phyloP scores from a whole-genome alignment of 1,140 invertebrate genomes.

The Trachymyrmex cornetzi region DNA sequence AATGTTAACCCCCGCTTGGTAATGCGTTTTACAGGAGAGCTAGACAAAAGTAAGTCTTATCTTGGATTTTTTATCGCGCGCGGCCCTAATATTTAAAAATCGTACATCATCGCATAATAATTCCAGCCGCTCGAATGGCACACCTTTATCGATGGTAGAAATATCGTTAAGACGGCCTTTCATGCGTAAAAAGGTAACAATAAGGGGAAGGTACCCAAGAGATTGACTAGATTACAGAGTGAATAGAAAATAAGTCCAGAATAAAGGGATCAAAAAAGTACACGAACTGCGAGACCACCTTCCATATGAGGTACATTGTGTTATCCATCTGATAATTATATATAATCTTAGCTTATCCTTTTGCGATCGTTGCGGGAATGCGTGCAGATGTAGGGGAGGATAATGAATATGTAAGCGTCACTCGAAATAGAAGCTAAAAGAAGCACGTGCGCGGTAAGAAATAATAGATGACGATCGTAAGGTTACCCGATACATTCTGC shows the following conservation, averaged over 20 bases:
- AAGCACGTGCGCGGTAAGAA: slow-evolving; percentile 5
- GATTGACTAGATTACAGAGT: slow-evolving; percentile 44
- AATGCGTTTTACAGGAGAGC: slow-evolving; percentile 47
- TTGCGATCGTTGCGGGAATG: slow-evolving; percentile 31
- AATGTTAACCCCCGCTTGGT: slow-evolving; percentile 56
- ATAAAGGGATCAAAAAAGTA: slow-evolving; percentile 35
- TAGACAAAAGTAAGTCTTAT: slow-evolving; percentile 57
- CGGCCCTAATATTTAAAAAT: slow-evolving; percentile 18
- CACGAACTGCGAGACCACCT: slow-evolving; percentile 16
- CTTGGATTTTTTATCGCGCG: slow-evolving; percentile 40
- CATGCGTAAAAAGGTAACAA: slow-evolving; percentile 44
- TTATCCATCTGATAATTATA: slow-evolving; percentile 45
- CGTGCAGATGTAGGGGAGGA: neutral
- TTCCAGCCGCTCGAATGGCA: slow-evolving; percentile 19
- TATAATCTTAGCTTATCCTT: slow-evolving; percentile 33
- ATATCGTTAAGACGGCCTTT: slow-evolving; percentile 53
- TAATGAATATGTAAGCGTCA: slow-evolving; percentile 53
- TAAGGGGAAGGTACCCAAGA: slow-evolving; percentile 8
- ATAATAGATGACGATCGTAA: slow-evolving; percentile 20
- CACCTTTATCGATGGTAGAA: slow-evolving; percentile 32
- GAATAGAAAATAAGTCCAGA: slow-evolving; percentile 42
- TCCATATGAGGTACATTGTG: slow-evolving; percentile 13
- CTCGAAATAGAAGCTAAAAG: slow-evolving; percentile 26
- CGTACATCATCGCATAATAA: slow-evolving; percentile 31
- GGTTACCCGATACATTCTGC: slow-evolving; percentile 13